A percentile compares a stretch with the other conserved stretches of the same genome.
These are phyloP conservation scores for Plumapathes pennacea DNA, from an alignment of 92 coral and sea anemone species.

Conservation along the genomic window DNA sequence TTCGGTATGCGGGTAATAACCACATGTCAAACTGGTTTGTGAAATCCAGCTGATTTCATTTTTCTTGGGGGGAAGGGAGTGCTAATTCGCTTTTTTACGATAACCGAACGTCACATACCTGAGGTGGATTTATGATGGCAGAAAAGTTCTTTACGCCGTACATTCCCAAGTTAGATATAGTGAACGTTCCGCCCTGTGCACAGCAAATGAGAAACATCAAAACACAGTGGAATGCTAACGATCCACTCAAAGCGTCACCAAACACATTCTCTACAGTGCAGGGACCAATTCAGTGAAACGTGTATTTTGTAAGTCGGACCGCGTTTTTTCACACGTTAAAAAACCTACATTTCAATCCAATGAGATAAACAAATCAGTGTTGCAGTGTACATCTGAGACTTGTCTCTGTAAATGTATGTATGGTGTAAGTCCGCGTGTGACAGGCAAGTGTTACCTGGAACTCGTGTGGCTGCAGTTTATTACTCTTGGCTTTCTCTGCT, in stretches of 20 bases:
- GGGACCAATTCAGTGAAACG: not conserved
- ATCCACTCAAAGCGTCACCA: too few species aligned
- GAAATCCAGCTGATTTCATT: too few species aligned
- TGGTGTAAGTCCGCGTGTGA: not conserved
- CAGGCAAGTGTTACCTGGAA: constrained; percentile 92
- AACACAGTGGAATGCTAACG: not conserved
- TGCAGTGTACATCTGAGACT: too few species aligned
- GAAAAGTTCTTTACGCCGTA: constrained; percentile 89
- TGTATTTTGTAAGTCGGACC: not conserved
- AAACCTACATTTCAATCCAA: too few species aligned
- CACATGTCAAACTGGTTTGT: too few species aligned
- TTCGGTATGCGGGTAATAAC: too few species aligned
- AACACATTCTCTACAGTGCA: not conserved
- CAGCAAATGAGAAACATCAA: not conserved
- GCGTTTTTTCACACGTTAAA: not conserved
- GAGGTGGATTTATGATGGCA: constrained; percentile 98
- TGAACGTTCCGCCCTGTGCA: constrained; percentile 91
- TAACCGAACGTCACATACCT: constrained; percentile 67
- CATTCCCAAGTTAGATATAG: constrained; percentile 97
- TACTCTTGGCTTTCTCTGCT: constrained; percentile 84
- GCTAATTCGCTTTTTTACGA: too few species aligned
- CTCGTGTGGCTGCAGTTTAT: constrained; percentile 95
- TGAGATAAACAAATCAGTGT: too few species aligned
- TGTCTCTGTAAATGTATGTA: not conserved
- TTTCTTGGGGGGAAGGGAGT: too few species aligned